A percentile compares a stretch with the other conserved stretches of the same genome.
phyloP scores from a whole-genome alignment of 30 jellyfish, hydroid and myxozoan genomes.

The Cassiopea andromeda region DNA sequence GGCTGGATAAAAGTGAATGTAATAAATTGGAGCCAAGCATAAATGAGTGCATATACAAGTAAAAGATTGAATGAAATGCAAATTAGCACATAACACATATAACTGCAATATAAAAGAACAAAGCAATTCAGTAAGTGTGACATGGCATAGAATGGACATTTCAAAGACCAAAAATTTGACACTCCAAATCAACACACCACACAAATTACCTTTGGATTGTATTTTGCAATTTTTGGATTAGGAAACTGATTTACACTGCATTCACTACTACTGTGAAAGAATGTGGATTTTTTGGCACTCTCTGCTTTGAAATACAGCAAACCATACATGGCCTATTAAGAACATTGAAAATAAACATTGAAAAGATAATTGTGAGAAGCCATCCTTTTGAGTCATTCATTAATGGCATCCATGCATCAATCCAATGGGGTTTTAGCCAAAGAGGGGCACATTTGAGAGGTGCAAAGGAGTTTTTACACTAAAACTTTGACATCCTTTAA shows the following conservation, averaged over 20 bases:
- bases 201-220: slow-evolving; percentile 8
- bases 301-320: slow-evolving; percentile 28
- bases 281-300: slow-evolving; percentile 11
- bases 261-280: slow-evolving; percentile 8
- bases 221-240: slow-evolving; percentile 10
- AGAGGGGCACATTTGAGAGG: too few relatives aligned
- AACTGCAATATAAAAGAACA: not conserved
- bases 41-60: too few relatives aligned
- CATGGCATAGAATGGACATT: not conserved
- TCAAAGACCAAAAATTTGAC: not conserved
- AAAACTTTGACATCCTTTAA: too few relatives aligned
- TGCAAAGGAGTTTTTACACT: too few relatives aligned
- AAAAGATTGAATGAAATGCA: too few relatives aligned
- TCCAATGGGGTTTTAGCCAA: too few relatives aligned
- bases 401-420: too few relatives aligned
- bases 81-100: too few relatives aligned
- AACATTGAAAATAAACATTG: not conserved
- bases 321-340: slow-evolving; percentile 8
- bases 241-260: not conserved
- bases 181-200: not conserved
- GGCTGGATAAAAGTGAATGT: too few relatives aligned
- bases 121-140: not conserved
- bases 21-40: too few relatives aligned
- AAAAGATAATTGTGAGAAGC: not conserved
- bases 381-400: too few relatives aligned